Conservation (phyloP, 2,888 invertebrate species). For the Conops quadrifasciatus region DNA sequence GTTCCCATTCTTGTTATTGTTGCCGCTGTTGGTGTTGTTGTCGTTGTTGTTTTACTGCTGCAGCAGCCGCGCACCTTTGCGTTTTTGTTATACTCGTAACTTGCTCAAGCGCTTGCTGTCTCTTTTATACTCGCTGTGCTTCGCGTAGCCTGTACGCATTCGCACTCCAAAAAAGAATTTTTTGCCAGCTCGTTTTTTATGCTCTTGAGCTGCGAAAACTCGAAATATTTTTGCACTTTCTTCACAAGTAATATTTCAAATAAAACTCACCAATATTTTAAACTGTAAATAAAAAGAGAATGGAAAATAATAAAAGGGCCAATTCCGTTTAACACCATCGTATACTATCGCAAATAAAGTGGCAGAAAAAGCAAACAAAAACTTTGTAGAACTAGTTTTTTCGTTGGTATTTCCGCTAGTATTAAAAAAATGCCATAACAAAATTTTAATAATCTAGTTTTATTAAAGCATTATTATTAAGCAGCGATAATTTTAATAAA, state of each 20-base stretch:
- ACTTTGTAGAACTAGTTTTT: no score
- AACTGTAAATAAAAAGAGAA: constrained; percentile 24
- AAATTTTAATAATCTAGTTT: no score
- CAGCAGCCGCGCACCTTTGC: no score
- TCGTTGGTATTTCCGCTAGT: no score
- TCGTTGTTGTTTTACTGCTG: constrained; percentile 27
- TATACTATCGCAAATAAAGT: no score
- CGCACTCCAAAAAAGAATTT: constrained; percentile 37
- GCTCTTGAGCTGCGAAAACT: constrained; percentile 12
- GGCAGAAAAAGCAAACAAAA: no score
- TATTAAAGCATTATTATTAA: no score
- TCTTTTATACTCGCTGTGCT: constrained; percentile 37
- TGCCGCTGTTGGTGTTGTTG: constrained; percentile 18
- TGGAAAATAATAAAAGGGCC: not conserved
- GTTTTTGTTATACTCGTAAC: constrained; percentile 12
- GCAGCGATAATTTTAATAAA: no score
- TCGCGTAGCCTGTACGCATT: constrained; percentile 42
- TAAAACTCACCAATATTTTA: constrained; percentile 1
- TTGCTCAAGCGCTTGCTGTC: constrained; percentile 38
- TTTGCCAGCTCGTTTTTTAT: constrained; percentile 40
- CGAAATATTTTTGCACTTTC: constrained; percentile 10
- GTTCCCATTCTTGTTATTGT: not conserved
- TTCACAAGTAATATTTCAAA: constrained; percentile 6
- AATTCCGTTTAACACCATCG: not conserved
- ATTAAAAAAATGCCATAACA: no score